These are phyloP conservation scores for Rhabdophis nuchalis DNA, from an alignment of 2,797 vertebrate species.

Conservation along the genomic window DNA sequence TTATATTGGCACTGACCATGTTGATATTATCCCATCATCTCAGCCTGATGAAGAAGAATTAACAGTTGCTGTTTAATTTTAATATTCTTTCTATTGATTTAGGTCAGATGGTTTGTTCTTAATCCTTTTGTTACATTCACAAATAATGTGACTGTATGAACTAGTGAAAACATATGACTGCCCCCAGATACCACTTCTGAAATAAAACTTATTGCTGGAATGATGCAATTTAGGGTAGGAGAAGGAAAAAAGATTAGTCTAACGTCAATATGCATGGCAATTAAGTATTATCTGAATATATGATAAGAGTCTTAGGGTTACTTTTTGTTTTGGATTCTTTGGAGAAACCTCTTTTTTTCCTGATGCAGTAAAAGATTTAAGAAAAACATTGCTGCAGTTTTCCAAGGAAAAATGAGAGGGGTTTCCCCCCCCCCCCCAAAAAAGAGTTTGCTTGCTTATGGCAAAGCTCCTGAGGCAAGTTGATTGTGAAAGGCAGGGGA, in stretches of 20 bases:
- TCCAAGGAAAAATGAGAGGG: not conserved
- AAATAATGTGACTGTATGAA: not conserved
- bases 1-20: not conserved
- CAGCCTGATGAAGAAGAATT: not conserved
- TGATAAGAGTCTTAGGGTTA: not conserved
- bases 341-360: not conserved
- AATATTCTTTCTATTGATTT: not conserved
- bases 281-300: not conserved
- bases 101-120: not conserved
- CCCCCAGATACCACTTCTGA: not conserved
- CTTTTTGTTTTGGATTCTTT: not conserved
- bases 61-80: not conserved
- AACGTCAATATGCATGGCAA: not conserved
- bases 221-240: not conserved
- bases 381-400: not conserved
- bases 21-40: not conserved
- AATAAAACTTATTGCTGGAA: not conserved
- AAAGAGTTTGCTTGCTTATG: not conserved
- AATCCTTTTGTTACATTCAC: not conserved
- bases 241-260: not conserved
- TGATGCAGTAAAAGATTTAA: not conserved
- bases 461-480: not conserved
- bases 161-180: not conserved
- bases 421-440: accelerated
- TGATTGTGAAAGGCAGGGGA: not conserved